These are phyloP conservation scores for Leucopsar rothschildi DNA, from an alignment of 2,113 vertebrate species.

Conservation along the genomic window DNA sequence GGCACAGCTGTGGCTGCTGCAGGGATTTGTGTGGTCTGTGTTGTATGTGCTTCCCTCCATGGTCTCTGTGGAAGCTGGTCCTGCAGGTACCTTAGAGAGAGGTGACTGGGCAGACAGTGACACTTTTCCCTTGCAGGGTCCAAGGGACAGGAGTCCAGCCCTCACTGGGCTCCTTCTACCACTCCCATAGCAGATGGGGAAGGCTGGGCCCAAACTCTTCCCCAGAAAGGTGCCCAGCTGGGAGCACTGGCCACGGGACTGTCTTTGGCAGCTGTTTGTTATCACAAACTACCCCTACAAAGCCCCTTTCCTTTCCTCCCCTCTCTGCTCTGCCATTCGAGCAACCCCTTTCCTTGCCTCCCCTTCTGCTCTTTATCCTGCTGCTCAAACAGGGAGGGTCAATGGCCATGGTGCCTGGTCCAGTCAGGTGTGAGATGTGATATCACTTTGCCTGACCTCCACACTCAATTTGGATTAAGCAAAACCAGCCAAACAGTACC, in stretches of 20 bases:
- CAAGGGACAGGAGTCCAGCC: neutral
- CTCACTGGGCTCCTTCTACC: neutral
- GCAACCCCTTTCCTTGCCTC: neutral
- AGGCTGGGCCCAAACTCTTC: neutral
- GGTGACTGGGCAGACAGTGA: neutral
- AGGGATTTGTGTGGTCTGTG: rapidly evolving
- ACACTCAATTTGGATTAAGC: neutral
- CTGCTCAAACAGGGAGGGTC: neutral
- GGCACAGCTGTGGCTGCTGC: neutral
- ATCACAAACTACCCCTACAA: neutral
- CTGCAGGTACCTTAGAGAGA: neutral
- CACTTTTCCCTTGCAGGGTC: neutral
- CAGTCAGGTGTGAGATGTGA: neutral
- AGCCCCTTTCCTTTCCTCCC: neutral
- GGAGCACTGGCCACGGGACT: neutral
- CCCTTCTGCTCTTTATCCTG: neutral
- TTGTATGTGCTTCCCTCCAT: rapidly evolving
- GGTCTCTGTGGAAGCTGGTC: neutral
- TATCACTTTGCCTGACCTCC: neutral
- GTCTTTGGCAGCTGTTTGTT: neutral
- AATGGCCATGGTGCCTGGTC: rapidly evolving
- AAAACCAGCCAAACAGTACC: neutral
- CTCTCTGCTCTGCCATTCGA: neutral
- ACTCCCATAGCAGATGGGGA: neutral
- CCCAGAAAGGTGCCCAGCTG: neutral